These are phyloP conservation scores for Drosophila rufa DNA, from an alignment of 1,140 invertebrate species.

Conservation along the genomic window DNA sequence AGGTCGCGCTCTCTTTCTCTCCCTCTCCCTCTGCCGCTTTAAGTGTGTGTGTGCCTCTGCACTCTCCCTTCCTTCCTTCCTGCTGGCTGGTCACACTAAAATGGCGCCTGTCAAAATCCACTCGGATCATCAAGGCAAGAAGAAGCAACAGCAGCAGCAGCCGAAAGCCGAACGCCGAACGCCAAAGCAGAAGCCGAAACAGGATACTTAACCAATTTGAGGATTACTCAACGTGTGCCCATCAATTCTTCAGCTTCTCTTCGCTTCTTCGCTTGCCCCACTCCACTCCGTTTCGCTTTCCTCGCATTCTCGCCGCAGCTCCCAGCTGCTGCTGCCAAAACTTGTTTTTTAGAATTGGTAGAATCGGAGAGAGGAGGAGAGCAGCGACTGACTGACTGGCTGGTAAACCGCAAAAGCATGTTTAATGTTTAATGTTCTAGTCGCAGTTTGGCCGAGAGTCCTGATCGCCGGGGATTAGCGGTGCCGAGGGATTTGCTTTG, in stretches of 20 bases:
- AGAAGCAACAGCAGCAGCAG: not conserved
- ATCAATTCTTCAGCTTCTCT: conserved; percentile 27
- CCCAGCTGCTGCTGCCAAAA: conserved; percentile 58
- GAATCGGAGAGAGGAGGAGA: not conserved
- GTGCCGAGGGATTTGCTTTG: conserved; percentile 2
- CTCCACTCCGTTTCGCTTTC: conserved; percentile 29
- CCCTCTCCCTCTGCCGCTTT: not conserved
- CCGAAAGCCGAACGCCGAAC: not conserved
- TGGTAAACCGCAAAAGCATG: conserved; percentile 55
- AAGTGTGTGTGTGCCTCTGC: not conserved
- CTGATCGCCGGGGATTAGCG: conserved; percentile 23
- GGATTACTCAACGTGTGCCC: conserved; percentile 48
- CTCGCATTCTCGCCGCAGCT: conserved; percentile 51
- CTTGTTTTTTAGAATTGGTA: conserved; percentile 43
- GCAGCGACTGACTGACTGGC: not conserved
- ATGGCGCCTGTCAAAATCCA: conserved; percentile 67
- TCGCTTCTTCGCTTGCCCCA: conserved; percentile 11
- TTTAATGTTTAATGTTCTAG: conserved; percentile 57
- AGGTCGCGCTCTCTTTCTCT: conserved; percentile 22
- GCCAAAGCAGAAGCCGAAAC: conserved; percentile 2
- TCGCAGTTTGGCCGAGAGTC: conserved; percentile 21
- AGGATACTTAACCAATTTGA: conserved; percentile 43
- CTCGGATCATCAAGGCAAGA: conserved; percentile 30
- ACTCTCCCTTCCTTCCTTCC: not conserved
- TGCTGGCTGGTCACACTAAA: conserved; percentile 54